A percentile compares a stretch with the other conserved stretches of the same genome.
Evolutionary conservation across 2,888 invertebrate genomes (phyloP).

Genomic region (Lithophane ornitopus): DNA sequence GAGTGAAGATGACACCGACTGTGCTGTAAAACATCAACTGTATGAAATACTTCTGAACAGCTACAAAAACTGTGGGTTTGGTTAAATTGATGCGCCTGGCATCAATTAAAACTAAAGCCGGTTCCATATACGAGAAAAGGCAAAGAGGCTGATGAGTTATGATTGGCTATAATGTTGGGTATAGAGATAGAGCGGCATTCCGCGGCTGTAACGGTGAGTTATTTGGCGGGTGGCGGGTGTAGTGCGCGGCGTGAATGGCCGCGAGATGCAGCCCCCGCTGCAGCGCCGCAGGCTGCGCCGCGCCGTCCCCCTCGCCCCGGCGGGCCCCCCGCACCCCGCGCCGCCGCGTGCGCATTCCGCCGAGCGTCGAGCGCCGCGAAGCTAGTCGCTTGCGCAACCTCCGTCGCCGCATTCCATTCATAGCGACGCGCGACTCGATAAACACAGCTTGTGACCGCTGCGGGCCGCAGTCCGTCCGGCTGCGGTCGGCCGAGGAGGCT

Average conservation of each 20-base stretch:
- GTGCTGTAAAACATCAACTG: conserved; percentile 4
- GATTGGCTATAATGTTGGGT: conserved; percentile 74
- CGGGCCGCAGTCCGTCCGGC: conserved; percentile 52
- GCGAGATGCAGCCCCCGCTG: conserved; percentile 86
- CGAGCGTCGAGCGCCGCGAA: conserved; percentile 80
- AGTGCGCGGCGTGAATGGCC: conserved; percentile 87
- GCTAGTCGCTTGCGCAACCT: conserved; percentile 88
- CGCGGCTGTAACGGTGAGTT: conserved; percentile 89
- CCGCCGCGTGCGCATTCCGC: conserved; percentile 78
- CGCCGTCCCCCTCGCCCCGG: conserved; percentile 67
- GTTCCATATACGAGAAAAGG: conserved; percentile 43
- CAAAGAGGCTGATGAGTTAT: conserved; percentile 63
- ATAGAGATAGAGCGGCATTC: conserved; percentile 88
- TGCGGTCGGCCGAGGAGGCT: conserved; percentile 62
- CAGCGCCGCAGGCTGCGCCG: conserved; percentile 74
- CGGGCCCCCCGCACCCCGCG: conserved; percentile 63
- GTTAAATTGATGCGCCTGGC: no score
- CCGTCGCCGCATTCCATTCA: conserved; percentile 89
- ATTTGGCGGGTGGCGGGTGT: conserved; percentile 84
- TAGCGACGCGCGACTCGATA: conserved; percentile 81
- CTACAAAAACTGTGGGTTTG: conserved; percentile 14
- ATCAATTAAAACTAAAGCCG: conserved; percentile 35
- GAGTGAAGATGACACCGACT: conserved; percentile 1
- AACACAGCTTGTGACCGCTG: conserved; percentile 69
- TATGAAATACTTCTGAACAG: conserved; percentile 12